phyloP scores from a whole-genome alignment of 2,797 vertebrate species.

The Enteromius argenteus region DNA sequence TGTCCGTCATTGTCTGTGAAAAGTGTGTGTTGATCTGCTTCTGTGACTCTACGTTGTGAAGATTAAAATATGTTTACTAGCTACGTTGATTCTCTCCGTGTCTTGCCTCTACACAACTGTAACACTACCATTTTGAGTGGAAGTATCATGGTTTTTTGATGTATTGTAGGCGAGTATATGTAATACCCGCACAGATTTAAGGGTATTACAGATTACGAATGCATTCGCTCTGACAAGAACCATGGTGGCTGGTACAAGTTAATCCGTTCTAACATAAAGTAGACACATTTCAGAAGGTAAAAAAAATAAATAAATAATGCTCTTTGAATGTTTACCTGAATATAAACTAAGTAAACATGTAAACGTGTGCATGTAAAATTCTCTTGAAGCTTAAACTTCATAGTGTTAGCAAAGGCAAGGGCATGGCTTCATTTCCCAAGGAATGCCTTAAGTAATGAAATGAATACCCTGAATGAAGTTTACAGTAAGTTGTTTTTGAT shows the following conservation, averaged over 20 bases:
- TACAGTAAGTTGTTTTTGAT: neutral
- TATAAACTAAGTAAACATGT: neutral
- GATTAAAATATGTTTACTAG: too few relatives aligned
- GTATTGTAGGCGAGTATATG: conserved; percentile 9
- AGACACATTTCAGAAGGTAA: conserved; percentile 9
- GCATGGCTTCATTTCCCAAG: neutral
- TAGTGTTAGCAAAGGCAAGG: neutral
- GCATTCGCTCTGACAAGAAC: conserved; percentile 8
- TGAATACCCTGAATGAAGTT: neutral
- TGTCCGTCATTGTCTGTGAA: too few relatives aligned
- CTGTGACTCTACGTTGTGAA: too few relatives aligned
- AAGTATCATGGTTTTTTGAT: neutral
- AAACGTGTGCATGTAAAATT: neutral
- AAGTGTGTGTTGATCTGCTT: too few relatives aligned
- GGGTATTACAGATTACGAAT: conserved; percentile 7
- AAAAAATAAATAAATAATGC: neutral
- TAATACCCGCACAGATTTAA: conserved; percentile 19
- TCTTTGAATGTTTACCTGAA: neutral
- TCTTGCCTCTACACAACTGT: too few relatives aligned
- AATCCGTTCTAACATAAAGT: conserved; percentile 11
- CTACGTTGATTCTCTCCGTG: too few relatives aligned
- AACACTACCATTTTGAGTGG: neutral
- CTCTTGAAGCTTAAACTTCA: neutral
- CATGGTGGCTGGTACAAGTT: neutral
- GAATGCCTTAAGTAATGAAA: neutral